These are phyloP conservation scores for Tauraco hartlaubi DNA, from an alignment of 2,797 vertebrate genomes.

Conservation along the genomic window DNA sequence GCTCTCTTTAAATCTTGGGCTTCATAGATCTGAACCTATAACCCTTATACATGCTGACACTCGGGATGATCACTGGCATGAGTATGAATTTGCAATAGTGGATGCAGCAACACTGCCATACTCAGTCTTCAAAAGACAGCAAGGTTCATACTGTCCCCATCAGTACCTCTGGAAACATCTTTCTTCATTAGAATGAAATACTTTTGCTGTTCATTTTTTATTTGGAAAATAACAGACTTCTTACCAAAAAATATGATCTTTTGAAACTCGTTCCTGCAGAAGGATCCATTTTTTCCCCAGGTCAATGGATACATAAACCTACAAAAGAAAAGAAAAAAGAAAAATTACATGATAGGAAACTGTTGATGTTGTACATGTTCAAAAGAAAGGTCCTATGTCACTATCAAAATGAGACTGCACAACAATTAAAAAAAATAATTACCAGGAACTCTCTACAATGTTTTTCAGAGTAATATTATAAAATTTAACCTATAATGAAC, in stretches of 20 bases:
- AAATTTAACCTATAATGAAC: background rate
- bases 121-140: background rate
- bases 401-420: background rate
- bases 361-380: background rate
- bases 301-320: conserved; percentile 91
- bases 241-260: conserved; percentile 94
- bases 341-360: background rate
- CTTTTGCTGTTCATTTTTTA: background rate
- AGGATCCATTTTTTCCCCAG: conserved; percentile 92
- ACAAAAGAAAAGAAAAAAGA: background rate
- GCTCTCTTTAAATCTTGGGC: background rate
- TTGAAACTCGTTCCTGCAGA: conserved; percentile 92
- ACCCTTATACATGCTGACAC: background rate
- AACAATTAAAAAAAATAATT: background rate
- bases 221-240: background rate
- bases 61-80: background rate
- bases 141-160: background rate
- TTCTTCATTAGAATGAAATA: background rate
- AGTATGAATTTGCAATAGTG: background rate
- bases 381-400: background rate
- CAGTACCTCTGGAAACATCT: background rate
- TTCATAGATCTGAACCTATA: background rate
- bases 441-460: background rate
- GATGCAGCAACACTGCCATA: background rate
- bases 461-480: background rate